phyloP scores from a whole-genome alignment of 2,113 vertebrate species.

The Gila orcuttii region DNA sequence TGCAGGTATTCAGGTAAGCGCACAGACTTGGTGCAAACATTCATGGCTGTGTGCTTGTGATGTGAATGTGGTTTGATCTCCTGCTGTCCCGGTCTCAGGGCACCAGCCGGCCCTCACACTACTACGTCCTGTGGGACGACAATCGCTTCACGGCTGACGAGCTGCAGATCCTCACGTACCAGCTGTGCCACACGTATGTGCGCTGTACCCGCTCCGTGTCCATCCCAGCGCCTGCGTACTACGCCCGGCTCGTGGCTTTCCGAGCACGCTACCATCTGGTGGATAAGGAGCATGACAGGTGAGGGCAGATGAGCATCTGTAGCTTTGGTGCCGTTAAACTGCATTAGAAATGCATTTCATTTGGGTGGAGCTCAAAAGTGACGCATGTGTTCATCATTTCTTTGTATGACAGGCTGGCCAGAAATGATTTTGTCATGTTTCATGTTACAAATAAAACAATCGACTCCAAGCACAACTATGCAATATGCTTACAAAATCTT shows the following conservation, averaged over 20 bases:
- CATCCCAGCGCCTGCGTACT: constrained; percentile 98
- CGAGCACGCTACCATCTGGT: constrained; percentile 98
- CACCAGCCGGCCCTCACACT: constrained; percentile 98
- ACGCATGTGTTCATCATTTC: no score
- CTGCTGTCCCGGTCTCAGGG: constrained; percentile 76
- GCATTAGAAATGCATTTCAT: no score
- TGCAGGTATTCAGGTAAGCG: constrained; percentile 95
- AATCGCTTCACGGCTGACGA: constrained; percentile 99
- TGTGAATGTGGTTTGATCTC: neutral
- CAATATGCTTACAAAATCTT: no score
- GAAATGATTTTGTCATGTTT: no score
- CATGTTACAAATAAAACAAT: no score
- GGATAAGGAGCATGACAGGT: constrained; percentile 99
- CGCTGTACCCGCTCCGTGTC: constrained; percentile 98
- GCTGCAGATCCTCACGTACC: constrained; percentile 98
- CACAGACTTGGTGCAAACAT: no score
- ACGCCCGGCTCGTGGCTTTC: constrained; percentile 97
- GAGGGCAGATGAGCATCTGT: constrained; percentile 30
- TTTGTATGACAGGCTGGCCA: no score
- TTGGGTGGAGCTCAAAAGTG: no score
- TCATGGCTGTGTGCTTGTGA: neutral
- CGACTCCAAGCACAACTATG: no score
- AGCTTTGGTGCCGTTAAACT: neutral
- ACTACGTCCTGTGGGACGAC: constrained; percentile 98
- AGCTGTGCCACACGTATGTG: constrained; percentile 99